A percentile compares a stretch with the other conserved stretches of the same genome.
Evolutionary conservation across 2,888 invertebrate species (phyloP).

Genomic region (Hedya salicella): DNA sequence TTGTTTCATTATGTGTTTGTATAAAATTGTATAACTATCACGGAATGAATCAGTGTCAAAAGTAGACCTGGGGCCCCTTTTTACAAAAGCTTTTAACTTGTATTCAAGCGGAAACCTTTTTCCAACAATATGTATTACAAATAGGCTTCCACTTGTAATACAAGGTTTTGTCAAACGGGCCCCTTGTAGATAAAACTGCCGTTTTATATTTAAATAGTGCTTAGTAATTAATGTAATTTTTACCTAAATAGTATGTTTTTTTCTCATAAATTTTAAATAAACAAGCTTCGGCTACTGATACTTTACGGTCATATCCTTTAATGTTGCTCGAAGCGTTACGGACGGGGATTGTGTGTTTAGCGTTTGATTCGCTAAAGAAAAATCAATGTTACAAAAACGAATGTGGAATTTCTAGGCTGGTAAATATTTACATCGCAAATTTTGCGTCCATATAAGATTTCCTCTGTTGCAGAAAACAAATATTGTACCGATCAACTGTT

Average conservation of each 20-base stretch:
- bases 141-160: no score
- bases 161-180: no score
- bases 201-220: not conserved
- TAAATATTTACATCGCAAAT: slow-evolving; percentile 25
- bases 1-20: no score
- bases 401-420: slow-evolving; percentile 5
- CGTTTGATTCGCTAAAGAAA: not conserved
- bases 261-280: not conserved
- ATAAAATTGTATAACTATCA: no score
- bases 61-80: not conserved
- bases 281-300: not conserved
- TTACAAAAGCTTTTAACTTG: no score
- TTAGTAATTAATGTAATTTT: not conserved
- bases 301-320: not conserved
- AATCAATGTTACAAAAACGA: slow-evolving; percentile 5
- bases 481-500: no score
- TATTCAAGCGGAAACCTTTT: no score
- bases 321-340: not conserved
- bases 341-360: not conserved
- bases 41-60: slow-evolving; percentile 11
- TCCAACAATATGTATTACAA: no score
- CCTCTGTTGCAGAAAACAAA: no score
- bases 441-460: not conserved
- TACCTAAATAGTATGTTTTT: not conserved
- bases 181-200: not conserved